These are phyloP conservation scores for Cyprinodon tularosa DNA, from an alignment of 2,113 vertebrate species.

Conservation along the genomic window DNA sequence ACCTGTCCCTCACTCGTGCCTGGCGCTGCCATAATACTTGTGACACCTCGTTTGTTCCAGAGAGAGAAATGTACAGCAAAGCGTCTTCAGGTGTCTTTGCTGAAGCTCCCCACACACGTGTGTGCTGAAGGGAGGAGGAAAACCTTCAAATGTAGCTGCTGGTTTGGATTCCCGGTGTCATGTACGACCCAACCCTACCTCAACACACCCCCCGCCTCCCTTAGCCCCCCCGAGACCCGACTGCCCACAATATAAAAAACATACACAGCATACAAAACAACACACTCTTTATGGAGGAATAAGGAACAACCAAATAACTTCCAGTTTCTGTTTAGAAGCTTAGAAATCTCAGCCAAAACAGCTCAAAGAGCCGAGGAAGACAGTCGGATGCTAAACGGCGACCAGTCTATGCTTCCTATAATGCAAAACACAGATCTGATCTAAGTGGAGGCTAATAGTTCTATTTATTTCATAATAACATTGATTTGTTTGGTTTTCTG, in stretches of 20 bases:
- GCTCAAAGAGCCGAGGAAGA: background rate
- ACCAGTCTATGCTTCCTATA: background rate
- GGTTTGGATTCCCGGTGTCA: conserved; percentile 42
- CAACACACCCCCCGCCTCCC: background rate
- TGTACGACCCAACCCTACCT: background rate
- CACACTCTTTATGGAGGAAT: background rate
- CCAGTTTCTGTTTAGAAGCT: background rate
- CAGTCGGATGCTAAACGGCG: background rate
- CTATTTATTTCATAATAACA: background rate
- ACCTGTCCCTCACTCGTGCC: conserved; percentile 41
- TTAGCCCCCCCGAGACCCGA: background rate
- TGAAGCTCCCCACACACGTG: conserved; percentile 40
- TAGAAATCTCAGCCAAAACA: background rate
- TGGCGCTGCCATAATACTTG: conserved; percentile 51
- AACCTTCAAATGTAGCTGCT: conserved; percentile 61
- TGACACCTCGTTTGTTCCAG: conserved; percentile 58
- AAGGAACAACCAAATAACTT: background rate
- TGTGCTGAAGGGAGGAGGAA: conserved; percentile 30
- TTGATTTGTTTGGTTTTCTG: background rate
- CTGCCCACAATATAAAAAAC: background rate
- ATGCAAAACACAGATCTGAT: background rate
- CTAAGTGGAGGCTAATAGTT: background rate
- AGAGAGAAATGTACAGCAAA: conserved; percentile 46
- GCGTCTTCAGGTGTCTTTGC: conserved; percentile 18
- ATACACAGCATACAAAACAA: background rate